Conservation (phyloP, 2,113 vertebrate species). For the Tichodroma muraria region DNA sequence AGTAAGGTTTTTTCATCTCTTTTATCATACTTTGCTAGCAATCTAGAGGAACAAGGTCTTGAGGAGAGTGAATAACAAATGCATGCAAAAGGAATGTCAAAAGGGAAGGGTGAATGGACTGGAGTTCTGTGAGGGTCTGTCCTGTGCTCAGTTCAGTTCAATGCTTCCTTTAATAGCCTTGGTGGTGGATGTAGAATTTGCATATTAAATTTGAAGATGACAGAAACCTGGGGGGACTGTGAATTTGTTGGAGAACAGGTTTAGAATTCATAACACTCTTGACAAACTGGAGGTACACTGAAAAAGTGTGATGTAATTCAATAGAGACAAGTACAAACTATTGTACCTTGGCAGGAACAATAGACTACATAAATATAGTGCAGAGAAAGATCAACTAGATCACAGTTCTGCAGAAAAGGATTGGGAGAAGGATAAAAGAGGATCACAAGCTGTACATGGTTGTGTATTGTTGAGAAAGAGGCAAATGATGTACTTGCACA, state of each 20-base stretch:
- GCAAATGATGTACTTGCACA: slow-evolving; percentile 10
- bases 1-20: background rate
- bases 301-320: slow-evolving; percentile 30
- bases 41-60: background rate
- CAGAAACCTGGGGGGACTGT: background rate
- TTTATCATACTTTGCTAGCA: background rate
- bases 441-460: slow-evolving; percentile 24
- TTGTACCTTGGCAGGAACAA: slow-evolving; percentile 16
- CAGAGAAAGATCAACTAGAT: slow-evolving; percentile 47
- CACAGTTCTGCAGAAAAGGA: background rate
- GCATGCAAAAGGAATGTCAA: background rate
- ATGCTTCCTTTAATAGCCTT: background rate
- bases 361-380: background rate
- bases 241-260: background rate
- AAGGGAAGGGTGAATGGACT: background rate
- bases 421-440: slow-evolving; percentile 2
- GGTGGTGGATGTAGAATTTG: background rate
- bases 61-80: background rate
- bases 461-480: slow-evolving; percentile 26
- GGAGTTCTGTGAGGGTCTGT: background rate
- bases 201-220: slow-evolving; percentile 7
- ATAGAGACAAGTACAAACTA: background rate
- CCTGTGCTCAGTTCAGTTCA: background rate
- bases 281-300: background rate
- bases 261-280: slow-evolving; percentile 15